Percentiles rank a stretch among this genome's conserved stretches.
phyloP scores from a whole-genome alignment of 2,797 vertebrate species.

The Phrynocephalus forsythii region DNA sequence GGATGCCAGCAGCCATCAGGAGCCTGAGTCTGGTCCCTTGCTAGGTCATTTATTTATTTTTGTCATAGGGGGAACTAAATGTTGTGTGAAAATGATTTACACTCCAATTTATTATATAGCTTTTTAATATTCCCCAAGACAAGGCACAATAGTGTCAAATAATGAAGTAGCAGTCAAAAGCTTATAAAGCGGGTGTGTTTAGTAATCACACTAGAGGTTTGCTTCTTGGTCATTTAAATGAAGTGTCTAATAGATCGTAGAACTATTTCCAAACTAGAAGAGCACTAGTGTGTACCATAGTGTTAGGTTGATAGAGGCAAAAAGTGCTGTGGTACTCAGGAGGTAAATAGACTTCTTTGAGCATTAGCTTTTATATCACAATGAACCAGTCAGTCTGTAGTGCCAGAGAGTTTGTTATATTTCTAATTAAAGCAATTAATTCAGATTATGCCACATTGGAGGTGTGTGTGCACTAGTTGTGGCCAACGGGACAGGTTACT shows the following conservation, averaged over 20 bases:
- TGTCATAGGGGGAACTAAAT: constrained; percentile 59
- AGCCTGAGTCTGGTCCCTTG: constrained; percentile 52
- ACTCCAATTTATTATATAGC: constrained; percentile 65
- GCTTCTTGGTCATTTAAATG: constrained; percentile 27
- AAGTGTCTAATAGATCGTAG: constrained; percentile 1
- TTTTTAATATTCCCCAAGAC: constrained; percentile 74
- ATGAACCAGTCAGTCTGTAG: neutral
- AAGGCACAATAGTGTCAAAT: constrained; percentile 74
- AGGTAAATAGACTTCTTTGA: constrained; percentile 1
- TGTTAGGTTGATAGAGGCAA: neutral
- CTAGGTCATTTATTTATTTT: constrained; percentile 59
- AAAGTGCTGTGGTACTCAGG: neutral
- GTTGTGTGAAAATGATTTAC: constrained; percentile 63
- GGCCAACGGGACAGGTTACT: neutral
- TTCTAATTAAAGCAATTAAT: neutral
- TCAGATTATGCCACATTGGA: neutral
- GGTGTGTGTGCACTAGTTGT: neutral
- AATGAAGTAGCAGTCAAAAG: constrained; percentile 73
- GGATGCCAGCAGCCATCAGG: constrained; percentile 54
- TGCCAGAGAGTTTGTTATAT: neutral
- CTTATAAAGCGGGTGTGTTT: constrained; percentile 57
- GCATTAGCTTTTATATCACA: constrained; percentile 2
- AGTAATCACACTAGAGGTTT: constrained; percentile 57
- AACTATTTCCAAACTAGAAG: neutral
- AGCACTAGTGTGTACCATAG: neutral